Evolutionary conservation across 30 jellyfish, hydroid and myxozoan genomes (phyloP).

Genomic region (Cassiopea xamachana): DNA sequence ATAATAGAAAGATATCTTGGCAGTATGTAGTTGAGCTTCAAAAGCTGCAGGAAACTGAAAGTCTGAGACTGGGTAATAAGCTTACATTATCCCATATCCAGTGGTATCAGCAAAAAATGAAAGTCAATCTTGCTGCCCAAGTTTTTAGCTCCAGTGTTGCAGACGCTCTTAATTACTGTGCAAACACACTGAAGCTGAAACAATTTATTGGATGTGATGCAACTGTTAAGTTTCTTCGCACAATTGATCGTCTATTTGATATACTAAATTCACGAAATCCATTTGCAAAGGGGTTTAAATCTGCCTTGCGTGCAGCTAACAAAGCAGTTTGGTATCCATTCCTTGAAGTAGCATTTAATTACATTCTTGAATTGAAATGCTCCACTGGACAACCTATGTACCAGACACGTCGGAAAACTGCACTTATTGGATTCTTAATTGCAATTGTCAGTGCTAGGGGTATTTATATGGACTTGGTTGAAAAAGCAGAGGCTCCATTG

Average conservation of each 20-base stretch:
- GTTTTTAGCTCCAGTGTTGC: slow-evolving; percentile 82
- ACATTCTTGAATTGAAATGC: slow-evolving; percentile 44
- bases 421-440: slow-evolving; percentile 60
- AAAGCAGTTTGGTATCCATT: slow-evolving; percentile 53
- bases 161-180: slow-evolving; percentile 66
- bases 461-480: slow-evolving; percentile 50
- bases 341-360: slow-evolving; percentile 40
- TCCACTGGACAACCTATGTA: slow-evolving; percentile 53
- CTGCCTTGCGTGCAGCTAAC: slow-evolving; percentile 67
- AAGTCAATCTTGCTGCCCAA: slow-evolving; percentile 84
- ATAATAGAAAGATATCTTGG: slow-evolving; percentile 28
- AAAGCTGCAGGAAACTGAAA: slow-evolving; percentile 48
- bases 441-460: slow-evolving; percentile 47
- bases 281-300: slow-evolving; percentile 78
- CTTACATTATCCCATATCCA: slow-evolving; percentile 57
- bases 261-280: slow-evolving; percentile 72
- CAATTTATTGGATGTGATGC: slow-evolving; percentile 71
- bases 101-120: slow-evolving; percentile 77
- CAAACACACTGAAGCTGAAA: slow-evolving; percentile 37
- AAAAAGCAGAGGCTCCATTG: slow-evolving; percentile 47
- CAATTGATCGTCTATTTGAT: slow-evolving; percentile 62
- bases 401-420: slow-evolving; percentile 68
- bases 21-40: slow-evolving; percentile 29
- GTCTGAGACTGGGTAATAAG: slow-evolving; percentile 69
- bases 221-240: slow-evolving; percentile 53